Evolutionary conservation across 2,797 vertebrate genomes (phyloP), one percentile per base, ranked within the genome.

Genomic region (Erpetoichthys calabaricus): DNA sequence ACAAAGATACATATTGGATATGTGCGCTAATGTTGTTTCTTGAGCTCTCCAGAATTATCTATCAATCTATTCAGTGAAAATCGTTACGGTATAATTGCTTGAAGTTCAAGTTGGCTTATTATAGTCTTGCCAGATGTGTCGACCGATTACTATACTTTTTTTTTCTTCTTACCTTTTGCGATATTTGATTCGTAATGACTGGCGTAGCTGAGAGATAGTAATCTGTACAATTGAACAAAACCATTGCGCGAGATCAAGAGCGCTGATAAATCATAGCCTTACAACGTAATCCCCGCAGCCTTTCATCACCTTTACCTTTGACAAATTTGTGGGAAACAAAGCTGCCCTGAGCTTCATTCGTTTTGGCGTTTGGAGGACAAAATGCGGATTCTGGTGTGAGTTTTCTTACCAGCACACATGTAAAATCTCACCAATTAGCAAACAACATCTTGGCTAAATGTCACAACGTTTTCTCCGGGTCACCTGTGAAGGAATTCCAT

Each of bases 401-500:
- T 68, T 68, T 59, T 66, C 65, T 51, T 65, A 58, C 67, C 60
- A 67, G 42, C 53, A 52, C 6, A 55, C 59, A 64, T 59, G 8
- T 42, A 47, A 74, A 76, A 73, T 65, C 47, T 61, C 67, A 62
- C 67, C 62, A 76, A 72, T 68, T 75, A 67, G 65, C 67, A 70
- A 71, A 61, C 55, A 67, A 59, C 56, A 70, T 65, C 67, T 56
- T 59, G 56, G 59, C 57, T 43, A 65, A 72, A 68, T 70, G 70
- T 69, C 73, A 67, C 44, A 63, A 47, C 68, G 55, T 61, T 60
- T 70, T 73, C 67, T 66, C 75, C 67, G 65, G 71, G 76, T 72
- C 76, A 78, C 70, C n/a, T 61, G 67, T 2, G 45, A 64, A 65
- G 67, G 66, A 70, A 76, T 75, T 71, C 64, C 63, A 10, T 58